Evolutionary conservation across 2,888 invertebrate species (phyloP).

Genomic region (Agrotis exclamationis): DNA sequence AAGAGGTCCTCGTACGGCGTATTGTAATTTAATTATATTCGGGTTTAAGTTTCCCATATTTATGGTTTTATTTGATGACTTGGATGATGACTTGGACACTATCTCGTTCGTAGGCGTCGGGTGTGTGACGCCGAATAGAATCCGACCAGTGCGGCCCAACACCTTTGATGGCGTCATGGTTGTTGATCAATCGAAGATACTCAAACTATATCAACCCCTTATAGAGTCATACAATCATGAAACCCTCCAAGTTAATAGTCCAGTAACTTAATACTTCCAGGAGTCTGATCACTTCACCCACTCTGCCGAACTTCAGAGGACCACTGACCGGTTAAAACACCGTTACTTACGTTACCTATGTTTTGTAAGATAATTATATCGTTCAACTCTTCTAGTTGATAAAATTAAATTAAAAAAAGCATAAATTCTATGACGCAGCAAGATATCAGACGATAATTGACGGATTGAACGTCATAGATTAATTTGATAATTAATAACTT

Average conservation of each 20-base stretch:
- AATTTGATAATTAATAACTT: too few species aligned
- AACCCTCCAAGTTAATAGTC: background rate
- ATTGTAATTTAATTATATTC: slow-evolving; percentile 27
- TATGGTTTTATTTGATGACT: slow-evolving; percentile 4
- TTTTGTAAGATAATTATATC: background rate
- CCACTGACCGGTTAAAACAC: background rate
- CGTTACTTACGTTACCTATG: background rate
- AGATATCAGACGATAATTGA: too few species aligned
- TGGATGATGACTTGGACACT: background rate
- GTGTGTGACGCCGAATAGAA: slow-evolving; percentile 65
- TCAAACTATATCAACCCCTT: background rate
- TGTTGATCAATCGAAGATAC: slow-evolving; percentile 69
- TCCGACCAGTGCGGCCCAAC: slow-evolving; percentile 78
- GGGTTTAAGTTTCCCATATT: slow-evolving; percentile 27
- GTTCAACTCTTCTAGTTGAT: background rate
- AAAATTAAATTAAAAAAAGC: too few species aligned
- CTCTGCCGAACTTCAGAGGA: background rate
- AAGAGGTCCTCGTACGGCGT: slow-evolving; percentile 41
- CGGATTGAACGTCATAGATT: too few species aligned
- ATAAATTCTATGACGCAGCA: too few species aligned
- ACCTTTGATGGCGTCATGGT: slow-evolving; percentile 80
- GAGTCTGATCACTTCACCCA: background rate
- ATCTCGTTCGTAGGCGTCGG: slow-evolving; percentile 22
- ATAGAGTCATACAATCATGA: background rate
- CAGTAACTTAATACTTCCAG: background rate